A percentile compares a stretch with the other conserved stretches of the same genome.
Conservation (phyloP, 2,888 invertebrate genomes). For the Dynastes hyllus region DNA sequence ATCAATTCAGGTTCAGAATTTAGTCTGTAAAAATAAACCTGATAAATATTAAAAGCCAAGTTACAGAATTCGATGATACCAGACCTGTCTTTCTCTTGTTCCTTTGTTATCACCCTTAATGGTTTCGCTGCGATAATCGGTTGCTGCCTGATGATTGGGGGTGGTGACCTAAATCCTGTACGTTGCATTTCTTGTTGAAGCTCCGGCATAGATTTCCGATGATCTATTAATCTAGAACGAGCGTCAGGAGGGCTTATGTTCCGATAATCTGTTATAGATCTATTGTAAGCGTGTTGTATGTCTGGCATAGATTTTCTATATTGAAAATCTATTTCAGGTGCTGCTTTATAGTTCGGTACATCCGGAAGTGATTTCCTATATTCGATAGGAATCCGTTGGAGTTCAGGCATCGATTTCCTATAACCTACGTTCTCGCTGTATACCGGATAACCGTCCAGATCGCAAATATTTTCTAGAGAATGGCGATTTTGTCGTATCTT, state of each 20-base stretch:
- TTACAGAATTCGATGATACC: conserved; percentile 4
- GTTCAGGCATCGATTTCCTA: conserved; percentile 68
- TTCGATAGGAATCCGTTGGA: conserved; percentile 61
- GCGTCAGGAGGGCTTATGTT: conserved; percentile 50
- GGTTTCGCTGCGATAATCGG: conserved; percentile 76
- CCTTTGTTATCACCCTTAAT: conserved; percentile 67
- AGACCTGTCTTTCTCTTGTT: conserved; percentile 56
- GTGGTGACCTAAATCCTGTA: conserved; percentile 68
- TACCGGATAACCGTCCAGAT: conserved; percentile 59
- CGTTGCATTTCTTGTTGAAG: conserved; percentile 67
- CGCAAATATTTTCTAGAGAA: conserved; percentile 68
- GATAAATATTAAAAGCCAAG: background rate
- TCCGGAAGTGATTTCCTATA: conserved; percentile 61
- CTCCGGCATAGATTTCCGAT: conserved; percentile 68
- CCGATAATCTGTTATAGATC: conserved; percentile 54
- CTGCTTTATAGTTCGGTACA: conserved; percentile 55
- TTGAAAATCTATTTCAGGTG: conserved; percentile 59
- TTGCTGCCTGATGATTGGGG: conserved; percentile 64
- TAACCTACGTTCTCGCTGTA: conserved; percentile 61
- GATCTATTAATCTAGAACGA: conserved; percentile 64
- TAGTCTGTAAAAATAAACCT: conserved; percentile 47
- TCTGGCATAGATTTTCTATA: conserved; percentile 68
- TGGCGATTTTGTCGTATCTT: conserved; percentile 65
- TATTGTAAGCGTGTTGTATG: conserved; percentile 65
- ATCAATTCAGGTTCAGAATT: conserved; percentile 58